Percentiles rank a stretch among this genome's conserved stretches.
These are phyloP conservation scores for Microcebus griseorufus DNA, from an alignment of 2,113 vertebrate genomes.

Conservation along the genomic window DNA sequence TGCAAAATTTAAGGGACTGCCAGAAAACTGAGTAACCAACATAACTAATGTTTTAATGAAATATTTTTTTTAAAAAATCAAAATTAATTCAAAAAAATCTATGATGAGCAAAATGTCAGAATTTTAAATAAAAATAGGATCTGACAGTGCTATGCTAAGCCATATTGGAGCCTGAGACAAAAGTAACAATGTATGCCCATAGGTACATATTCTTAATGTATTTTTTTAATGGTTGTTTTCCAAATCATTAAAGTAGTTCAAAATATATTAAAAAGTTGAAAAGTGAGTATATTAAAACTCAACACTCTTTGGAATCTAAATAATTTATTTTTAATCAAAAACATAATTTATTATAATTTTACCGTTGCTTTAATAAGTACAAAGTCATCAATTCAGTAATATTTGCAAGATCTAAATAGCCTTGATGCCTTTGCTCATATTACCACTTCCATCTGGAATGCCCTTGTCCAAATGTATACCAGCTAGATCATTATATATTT, in stretches of 20 bases:
- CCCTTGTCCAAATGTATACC: neutral
- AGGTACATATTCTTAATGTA: neutral
- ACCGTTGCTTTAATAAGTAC: neutral
- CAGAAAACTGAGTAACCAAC: neutral
- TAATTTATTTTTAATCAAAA: neutral
- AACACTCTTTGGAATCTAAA: conserved; percentile 10
- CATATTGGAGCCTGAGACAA: neutral
- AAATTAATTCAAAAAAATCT: neutral
- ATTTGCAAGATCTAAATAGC: neutral
- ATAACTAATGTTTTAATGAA: neutral
- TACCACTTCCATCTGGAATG: neutral
- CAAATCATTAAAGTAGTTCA: conserved; percentile 4
- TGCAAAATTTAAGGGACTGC: neutral
- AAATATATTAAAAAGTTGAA: conserved; percentile 13
- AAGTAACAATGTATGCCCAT: neutral
- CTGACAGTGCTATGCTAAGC: neutral
- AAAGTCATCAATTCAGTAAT: neutral
- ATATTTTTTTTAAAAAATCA: neutral
- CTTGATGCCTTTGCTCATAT: neutral
- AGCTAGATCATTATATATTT: neutral
- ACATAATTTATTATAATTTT: neutral
- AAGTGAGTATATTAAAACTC: conserved; percentile 6
- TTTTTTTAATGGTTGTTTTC: neutral
- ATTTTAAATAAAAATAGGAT: conserved; percentile 37
- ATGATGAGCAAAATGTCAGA: neutral